Base-by-base conservation (phyloP, 2,113 vertebrate species). In the Calonectris borealis region DNA sequence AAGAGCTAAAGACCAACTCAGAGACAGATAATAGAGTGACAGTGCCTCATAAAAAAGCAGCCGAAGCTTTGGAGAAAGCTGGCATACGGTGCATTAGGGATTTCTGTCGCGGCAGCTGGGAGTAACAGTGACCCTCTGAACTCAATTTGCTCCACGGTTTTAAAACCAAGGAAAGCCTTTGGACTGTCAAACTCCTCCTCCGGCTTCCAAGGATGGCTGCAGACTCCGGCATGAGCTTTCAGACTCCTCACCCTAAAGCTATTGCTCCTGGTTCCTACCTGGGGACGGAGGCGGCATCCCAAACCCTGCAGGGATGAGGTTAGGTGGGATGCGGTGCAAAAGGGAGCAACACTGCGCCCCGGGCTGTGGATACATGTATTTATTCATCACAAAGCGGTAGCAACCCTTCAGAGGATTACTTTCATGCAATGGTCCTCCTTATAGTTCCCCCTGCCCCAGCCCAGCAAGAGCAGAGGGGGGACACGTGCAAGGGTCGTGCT, bases 101-200 rank as follows among this genome's bases (percentile, higher is more conserved):
- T 92, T 97, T 96, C 97, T 97, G 95, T 95, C 7, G 83, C 75
- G 9, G 94, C 79, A 83, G 84, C 86, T 94, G 97, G 94, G 94
- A 96, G 80, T 71, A 96, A 96, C 83, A 92, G 75, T 95, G 98
- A 98, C 98, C 98, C 80, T 19, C 40, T 98, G 97, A 98, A 97
- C 98, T 98, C 98, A 98, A 97, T 98, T 98, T 98, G 96, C 96
- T 98, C 96, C 87, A 91, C 46, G 40, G 86, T 93, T 96, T 96
- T 95, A 94, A 79, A 92, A 92, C 64, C n/a, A 94, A 92, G 91
- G 91, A 95, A 97, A 98, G 92, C 86, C 90, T 95, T 84, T 34
- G 94, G 88, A 83, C 81, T 65, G 73, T 57, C 88, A 90, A 7
- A 90, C 84, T 75, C 80, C 55, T 94, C 85, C 66, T 92, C 42